A percentile compares a stretch with the other conserved stretches of the same genome.
phyloP scores from a whole-genome alignment of 2,797 vertebrate species.

The Acropternis orthonyx region DNA sequence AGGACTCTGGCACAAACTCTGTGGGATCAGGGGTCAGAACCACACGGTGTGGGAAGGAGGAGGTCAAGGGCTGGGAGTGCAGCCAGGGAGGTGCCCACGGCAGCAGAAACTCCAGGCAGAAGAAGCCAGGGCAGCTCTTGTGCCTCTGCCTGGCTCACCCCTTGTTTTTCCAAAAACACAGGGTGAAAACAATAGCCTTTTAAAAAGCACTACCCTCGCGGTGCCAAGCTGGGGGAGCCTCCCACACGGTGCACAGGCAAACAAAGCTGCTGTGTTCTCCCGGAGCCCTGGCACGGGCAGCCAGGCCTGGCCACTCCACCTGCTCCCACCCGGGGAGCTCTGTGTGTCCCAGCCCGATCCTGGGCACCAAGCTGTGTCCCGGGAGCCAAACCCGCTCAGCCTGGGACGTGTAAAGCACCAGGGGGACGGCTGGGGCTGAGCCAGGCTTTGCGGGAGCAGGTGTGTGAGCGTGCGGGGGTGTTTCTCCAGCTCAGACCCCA shows the following conservation, averaged over 20 bases:
- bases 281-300: neutral
- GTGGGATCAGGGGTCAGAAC: accelerated
- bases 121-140: neutral
- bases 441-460: neutral
- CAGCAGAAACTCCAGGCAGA: neutral
- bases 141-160: neutral
- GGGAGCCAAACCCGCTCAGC: neutral
- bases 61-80: neutral
- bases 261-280: neutral
- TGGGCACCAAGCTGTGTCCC: neutral
- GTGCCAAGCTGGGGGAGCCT: constrained; percentile 29
- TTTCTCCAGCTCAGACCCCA: neutral
- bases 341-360: accelerated
- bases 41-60: accelerated
- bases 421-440: neutral
- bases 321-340: neutral
- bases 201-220: neutral
- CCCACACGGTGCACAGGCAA: neutral
- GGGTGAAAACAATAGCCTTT: neutral
- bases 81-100: neutral
- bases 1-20: neutral
- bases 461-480: neutral
- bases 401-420: accelerated
- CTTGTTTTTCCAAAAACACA: neutral
- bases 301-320: neutral